Conservation (phyloP, 2,888 invertebrate species). For the Ellobium chinense region DNA sequence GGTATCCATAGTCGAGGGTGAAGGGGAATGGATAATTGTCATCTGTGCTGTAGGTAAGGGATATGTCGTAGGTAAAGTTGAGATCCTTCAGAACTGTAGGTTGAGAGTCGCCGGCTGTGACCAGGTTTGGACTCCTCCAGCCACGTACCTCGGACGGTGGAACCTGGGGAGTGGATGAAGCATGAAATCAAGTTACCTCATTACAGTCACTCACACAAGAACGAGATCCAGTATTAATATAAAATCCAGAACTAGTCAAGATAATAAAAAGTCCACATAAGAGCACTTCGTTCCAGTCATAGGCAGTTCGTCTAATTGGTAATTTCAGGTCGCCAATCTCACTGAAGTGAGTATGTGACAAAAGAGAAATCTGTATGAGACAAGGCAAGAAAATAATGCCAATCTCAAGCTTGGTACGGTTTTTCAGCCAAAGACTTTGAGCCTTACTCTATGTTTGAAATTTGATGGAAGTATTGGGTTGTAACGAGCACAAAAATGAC, state of each 20-base stretch:
- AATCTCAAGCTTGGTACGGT: too few species aligned
- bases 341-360: too few species aligned
- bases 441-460: too few species aligned
- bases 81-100: slow-evolving; percentile 50
- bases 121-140: slow-evolving; percentile 68
- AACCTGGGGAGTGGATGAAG: too few species aligned
- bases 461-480: too few species aligned
- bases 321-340: too few species aligned
- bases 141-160: slow-evolving; percentile 63
- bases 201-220: background rate
- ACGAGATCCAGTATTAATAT: background rate
- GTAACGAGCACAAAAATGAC: too few species aligned
- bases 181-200: background rate
- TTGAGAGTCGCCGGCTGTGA: slow-evolving; percentile 61
- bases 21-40: slow-evolving; percentile 83
- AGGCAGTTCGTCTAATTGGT: too few species aligned
- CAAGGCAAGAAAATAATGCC: too few species aligned
- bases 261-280: background rate
- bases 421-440: too few species aligned
- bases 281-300: too few species aligned
- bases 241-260: background rate
- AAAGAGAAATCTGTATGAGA: too few species aligned
- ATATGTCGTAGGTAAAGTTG: slow-evolving; percentile 66
- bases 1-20: slow-evolving; percentile 86
- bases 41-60: slow-evolving; percentile 50